Evolutionary conservation across 2,888 invertebrate genomes (phyloP).

Genomic region (Callimorpha dominula): DNA sequence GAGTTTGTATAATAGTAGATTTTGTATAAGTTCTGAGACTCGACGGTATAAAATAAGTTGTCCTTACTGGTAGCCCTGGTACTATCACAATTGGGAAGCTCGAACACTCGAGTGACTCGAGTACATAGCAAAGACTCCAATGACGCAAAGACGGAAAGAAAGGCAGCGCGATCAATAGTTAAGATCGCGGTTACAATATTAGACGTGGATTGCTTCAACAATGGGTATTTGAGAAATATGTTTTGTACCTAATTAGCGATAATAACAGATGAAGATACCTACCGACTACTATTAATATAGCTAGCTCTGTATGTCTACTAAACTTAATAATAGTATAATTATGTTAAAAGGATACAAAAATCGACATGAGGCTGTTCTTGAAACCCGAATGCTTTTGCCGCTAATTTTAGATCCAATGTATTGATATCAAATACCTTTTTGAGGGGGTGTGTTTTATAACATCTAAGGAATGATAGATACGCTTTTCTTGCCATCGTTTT

Average conservation of each 20-base stretch:
- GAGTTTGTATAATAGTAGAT: too few relatives aligned
- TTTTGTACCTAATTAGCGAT: neutral
- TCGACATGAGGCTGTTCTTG: conserved; percentile 96
- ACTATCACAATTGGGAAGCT: too few relatives aligned
- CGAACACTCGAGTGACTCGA: too few relatives aligned
- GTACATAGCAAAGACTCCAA: too few relatives aligned
- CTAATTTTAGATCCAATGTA: conserved; percentile 93
- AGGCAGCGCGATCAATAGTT: too few relatives aligned
- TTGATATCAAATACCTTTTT: conserved; percentile 96
- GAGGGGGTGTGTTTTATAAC: conserved; percentile 97
- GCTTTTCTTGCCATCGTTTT: conserved; percentile 97
- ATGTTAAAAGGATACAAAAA: conserved; percentile 89
- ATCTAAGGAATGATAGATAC: conserved; percentile 96
- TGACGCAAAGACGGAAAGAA: too few relatives aligned
- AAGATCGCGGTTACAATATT: neutral
- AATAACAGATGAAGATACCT: neutral
- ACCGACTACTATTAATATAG: neutral
- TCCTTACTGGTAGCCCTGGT: too few relatives aligned
- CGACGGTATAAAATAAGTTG: too few relatives aligned
- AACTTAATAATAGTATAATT: neutral
- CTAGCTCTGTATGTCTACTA: neutral
- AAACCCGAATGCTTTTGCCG: conserved; percentile 98
- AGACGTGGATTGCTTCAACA: neutral
- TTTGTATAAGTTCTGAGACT: too few relatives aligned
- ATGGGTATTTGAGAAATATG: neutral